phyloP scores from a whole-genome alignment of 2,797 vertebrate species.

The Acropternis orthonyx region DNA sequence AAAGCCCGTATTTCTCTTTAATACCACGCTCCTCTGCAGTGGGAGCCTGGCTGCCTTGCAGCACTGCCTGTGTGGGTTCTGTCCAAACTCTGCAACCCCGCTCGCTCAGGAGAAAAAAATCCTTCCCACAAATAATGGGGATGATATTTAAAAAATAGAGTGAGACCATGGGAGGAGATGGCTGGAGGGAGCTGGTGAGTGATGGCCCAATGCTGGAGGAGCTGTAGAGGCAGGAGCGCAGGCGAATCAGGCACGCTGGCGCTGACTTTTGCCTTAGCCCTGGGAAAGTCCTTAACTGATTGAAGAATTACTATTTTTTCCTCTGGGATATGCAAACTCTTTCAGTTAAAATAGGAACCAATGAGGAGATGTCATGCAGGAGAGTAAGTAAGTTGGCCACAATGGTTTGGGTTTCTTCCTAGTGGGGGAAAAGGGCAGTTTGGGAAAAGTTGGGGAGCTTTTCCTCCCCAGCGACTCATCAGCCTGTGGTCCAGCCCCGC shows the following conservation, averaged over 20 bases:
- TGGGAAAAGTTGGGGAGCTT: conserved; percentile 51
- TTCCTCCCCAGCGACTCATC: conserved; percentile 10
- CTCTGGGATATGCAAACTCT: not conserved
- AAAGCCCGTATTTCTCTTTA: not conserved
- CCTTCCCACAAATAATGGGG: not conserved
- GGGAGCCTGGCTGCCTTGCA: accelerated
- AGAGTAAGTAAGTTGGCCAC: not conserved
- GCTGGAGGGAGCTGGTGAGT: not conserved
- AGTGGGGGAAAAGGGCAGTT: conserved; percentile 35
- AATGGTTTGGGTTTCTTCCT: conserved; percentile 22
- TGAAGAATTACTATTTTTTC: not conserved
- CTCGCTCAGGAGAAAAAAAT: not conserved
- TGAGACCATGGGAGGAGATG: not conserved
- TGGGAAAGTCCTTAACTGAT: conserved; percentile 45
- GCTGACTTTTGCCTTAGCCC: not conserved
- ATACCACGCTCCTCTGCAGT: not conserved
- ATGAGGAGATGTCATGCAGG: not conserved
- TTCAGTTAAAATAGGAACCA: conserved; percentile 52
- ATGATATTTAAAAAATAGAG: not conserved
- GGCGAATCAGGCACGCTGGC: not conserved
- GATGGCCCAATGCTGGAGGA: not conserved
- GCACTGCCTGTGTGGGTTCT: not conserved
- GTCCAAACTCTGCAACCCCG: not conserved
- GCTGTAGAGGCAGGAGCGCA: not conserved
- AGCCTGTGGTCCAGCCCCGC: not conserved